A percentile compares a stretch with the other conserved stretches of the same genome.
Conservation (phyloP, 2,113 vertebrate genomes). For the Lynx canadensis region DNA sequence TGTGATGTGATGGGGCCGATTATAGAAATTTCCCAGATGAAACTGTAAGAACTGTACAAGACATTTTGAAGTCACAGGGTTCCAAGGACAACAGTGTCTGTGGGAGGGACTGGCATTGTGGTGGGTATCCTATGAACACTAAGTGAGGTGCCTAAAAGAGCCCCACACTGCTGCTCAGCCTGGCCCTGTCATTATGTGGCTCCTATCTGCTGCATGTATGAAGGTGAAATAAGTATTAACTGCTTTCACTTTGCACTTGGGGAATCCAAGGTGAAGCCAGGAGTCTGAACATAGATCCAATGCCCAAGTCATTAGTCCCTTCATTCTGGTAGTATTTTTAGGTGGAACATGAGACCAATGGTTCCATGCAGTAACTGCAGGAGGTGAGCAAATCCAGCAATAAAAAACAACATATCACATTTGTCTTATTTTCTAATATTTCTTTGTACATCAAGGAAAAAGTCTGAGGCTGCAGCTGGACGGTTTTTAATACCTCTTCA, state of each 20-base stretch:
- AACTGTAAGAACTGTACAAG: background rate
- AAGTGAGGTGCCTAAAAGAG: background rate
- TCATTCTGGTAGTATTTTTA: background rate
- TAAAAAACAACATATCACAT: background rate
- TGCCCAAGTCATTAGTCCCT: background rate
- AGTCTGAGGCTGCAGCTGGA: background rate
- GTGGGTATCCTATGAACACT: background rate
- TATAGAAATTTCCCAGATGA: background rate
- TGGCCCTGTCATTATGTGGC: background rate
- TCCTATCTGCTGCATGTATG: background rate
- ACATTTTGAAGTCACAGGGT: background rate
- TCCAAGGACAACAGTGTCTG: background rate
- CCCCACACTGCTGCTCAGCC: background rate
- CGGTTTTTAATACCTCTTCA: background rate
- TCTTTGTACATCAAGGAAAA: background rate
- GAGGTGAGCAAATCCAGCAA: background rate
- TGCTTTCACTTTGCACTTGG: background rate
- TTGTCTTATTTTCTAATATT: background rate
- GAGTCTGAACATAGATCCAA: background rate
- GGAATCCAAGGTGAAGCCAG: background rate
- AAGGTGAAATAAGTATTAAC: background rate
- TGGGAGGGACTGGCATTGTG: background rate
- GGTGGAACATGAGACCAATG: background rate
- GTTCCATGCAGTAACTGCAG: background rate
- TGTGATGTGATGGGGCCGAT: background rate